Conservation (phyloP, 2,888 invertebrate genomes). For the Brassicogethes aeneus region DNA sequence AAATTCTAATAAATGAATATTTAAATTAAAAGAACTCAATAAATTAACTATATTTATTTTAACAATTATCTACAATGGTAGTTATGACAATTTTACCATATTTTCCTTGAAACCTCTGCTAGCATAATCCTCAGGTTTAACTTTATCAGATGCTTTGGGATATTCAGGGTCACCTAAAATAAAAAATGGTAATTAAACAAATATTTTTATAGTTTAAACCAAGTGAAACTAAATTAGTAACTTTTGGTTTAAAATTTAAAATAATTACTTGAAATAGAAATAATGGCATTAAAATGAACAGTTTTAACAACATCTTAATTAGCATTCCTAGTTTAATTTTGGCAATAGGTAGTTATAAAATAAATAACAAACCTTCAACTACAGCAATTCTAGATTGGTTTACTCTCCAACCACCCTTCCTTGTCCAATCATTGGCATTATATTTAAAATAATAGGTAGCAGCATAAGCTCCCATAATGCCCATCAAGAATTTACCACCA, state of each 20-base stretch:
- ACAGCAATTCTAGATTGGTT: conserved; percentile 46
- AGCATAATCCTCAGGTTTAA: conserved; percentile 56
- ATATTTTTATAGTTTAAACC: not conserved
- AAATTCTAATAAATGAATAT: too few relatives aligned
- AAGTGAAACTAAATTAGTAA: not conserved
- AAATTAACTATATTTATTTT: not conserved
- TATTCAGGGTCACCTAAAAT: conserved; percentile 49
- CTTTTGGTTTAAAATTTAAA: too few relatives aligned
- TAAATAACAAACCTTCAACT: conserved; percentile 58
- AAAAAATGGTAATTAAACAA: not conserved
- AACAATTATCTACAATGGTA: conserved; percentile 20
- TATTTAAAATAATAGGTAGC: conserved; percentile 75
- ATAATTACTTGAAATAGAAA: too few relatives aligned
- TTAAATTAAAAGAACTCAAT: too few relatives aligned
- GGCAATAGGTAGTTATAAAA: too few relatives aligned
- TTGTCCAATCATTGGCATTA: conserved; percentile 70
- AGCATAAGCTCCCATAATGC: conserved; percentile 44
- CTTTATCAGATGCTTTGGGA: conserved; percentile 52
- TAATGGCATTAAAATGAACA: too few relatives aligned
- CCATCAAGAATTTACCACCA: conserved; percentile 53
- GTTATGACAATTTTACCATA: too few relatives aligned
- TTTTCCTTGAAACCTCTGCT: conserved; percentile 63
- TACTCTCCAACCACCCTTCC: conserved; percentile 64
- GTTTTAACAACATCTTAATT: too few relatives aligned
- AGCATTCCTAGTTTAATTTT: too few relatives aligned